phyloP scores from a whole-genome alignment of 2,888 invertebrate species.

The Ferdinandea cuprea region DNA sequence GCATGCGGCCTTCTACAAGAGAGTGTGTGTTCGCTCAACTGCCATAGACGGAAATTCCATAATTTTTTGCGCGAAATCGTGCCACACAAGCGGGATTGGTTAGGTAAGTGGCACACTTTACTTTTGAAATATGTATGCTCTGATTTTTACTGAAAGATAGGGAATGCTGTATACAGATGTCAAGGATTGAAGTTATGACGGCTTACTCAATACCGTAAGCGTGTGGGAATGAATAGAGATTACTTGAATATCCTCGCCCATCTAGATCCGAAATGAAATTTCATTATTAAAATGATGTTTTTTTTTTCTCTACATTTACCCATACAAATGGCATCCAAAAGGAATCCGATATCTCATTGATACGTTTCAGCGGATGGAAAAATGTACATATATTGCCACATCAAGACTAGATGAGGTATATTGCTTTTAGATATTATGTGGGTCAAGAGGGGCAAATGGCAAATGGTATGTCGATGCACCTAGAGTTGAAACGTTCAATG shows the following conservation, averaged over 20 bases:
- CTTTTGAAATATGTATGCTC: constrained; percentile 33
- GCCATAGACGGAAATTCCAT: constrained; percentile 45
- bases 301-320: constrained; percentile 19
- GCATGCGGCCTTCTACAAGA: neutral
- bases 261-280: neutral
- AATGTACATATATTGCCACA: constrained; percentile 15
- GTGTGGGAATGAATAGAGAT: too few relatives aligned
- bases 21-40: constrained; percentile 6
- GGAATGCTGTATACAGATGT: neutral
- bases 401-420: constrained; percentile 14
- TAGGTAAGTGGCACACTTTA: constrained; percentile 60
- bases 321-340: constrained; percentile 38
- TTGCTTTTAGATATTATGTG: constrained; percentile 38
- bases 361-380: constrained; percentile 32
- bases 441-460: constrained; percentile 39
- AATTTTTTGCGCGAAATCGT: constrained; percentile 43
- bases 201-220: neutral
- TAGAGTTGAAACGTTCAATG: constrained; percentile 19
- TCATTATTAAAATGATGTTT: neutral
- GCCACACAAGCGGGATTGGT: constrained; percentile 30
- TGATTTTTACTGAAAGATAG: constrained; percentile 30
- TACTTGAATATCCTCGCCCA: neutral
- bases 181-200: constrained; percentile 7
- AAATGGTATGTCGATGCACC: constrained; percentile 19
- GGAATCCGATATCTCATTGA: constrained; percentile 46